Evolutionary conservation across 2,113 vertebrate species (phyloP).

Genomic region (Micromys minutus): DNA sequence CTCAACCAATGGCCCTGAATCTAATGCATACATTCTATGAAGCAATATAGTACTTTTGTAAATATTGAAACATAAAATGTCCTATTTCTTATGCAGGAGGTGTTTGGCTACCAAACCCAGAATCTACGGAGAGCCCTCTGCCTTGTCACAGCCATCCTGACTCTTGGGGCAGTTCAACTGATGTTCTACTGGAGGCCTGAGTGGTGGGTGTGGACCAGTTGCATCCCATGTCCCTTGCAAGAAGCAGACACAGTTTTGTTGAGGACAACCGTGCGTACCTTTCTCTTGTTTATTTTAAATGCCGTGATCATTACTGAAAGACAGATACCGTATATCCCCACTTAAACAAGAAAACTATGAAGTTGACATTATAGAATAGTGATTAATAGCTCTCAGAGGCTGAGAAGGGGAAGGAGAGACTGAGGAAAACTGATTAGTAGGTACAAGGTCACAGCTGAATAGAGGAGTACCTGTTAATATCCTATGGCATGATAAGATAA

Average conservation of each 20-base stretch:
- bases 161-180: slow-evolving; percentile 75
- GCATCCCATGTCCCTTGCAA: slow-evolving; percentile 76
- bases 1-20: background rate
- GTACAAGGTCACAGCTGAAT: background rate
- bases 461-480: background rate
- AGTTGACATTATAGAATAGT: background rate
- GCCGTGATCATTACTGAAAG: background rate
- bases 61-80: background rate
- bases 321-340: no score
- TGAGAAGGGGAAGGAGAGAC: background rate
- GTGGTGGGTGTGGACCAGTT: slow-evolving; percentile 81
- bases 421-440: background rate
- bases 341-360: background rate
- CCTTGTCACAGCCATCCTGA: slow-evolving; percentile 61
- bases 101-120: slow-evolving; percentile 75
- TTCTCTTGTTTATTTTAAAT: background rate
- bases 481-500: background rate
- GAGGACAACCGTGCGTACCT: slow-evolving; percentile 78
- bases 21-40: background rate
- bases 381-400: background rate
- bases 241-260: slow-evolving; percentile 82
- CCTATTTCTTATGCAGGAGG: slow-evolving; percentile 63
- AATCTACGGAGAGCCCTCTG: slow-evolving; percentile 69
- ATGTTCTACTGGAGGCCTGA: slow-evolving; percentile 83
- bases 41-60: background rate